Conservation (phyloP, 2,888 invertebrate species). For the Drosophila peninsularis region DNA sequence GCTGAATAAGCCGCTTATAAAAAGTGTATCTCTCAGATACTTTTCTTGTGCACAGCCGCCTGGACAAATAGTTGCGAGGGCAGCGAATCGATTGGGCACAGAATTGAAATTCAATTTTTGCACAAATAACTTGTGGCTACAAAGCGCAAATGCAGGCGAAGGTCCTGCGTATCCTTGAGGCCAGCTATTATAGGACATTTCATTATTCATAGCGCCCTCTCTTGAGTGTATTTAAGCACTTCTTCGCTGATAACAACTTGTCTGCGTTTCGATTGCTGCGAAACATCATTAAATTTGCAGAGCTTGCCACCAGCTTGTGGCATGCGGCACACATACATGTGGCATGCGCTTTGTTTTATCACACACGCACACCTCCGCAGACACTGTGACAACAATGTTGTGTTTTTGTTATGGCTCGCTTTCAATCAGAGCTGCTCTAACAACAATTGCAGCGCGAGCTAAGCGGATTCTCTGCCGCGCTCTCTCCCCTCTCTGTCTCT, state of each 20-base stretch:
- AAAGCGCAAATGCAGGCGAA: slow-evolving; percentile 8
- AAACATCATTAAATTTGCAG: slow-evolving; percentile 61
- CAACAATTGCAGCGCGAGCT: slow-evolving; percentile 34
- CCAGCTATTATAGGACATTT: slow-evolving; percentile 15
- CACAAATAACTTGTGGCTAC: slow-evolving; percentile 45
- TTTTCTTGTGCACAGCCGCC: slow-evolving; percentile 14
- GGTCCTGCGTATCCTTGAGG: slow-evolving; percentile 13
- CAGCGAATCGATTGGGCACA: slow-evolving; percentile 59
- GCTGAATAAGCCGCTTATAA: slow-evolving; percentile 41
- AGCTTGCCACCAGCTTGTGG: slow-evolving; percentile 29
- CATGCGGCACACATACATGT: slow-evolving; percentile 9
- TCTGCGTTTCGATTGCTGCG: slow-evolving; percentile 38
- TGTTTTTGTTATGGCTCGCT: slow-evolving; percentile 44
- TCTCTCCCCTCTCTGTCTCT: too few species aligned
- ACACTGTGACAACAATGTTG: slow-evolving; percentile 26
- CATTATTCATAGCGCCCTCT: slow-evolving; percentile 15
- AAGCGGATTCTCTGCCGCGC: slow-evolving; percentile 42
- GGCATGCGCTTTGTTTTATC: slow-evolving; percentile 22
- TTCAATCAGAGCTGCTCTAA: slow-evolving; percentile 39
- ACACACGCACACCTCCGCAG: background rate
- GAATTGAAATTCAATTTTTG: slow-evolving; percentile 72
- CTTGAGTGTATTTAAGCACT: slow-evolving; percentile 27
- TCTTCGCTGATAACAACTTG: slow-evolving; percentile 11
- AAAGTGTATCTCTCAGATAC: slow-evolving; percentile 28
- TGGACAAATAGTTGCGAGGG: slow-evolving; percentile 46